These are phyloP conservation scores for Miniopterus natalensis DNA, from an alignment of 2,113 vertebrate genomes.

Conservation along the genomic window DNA sequence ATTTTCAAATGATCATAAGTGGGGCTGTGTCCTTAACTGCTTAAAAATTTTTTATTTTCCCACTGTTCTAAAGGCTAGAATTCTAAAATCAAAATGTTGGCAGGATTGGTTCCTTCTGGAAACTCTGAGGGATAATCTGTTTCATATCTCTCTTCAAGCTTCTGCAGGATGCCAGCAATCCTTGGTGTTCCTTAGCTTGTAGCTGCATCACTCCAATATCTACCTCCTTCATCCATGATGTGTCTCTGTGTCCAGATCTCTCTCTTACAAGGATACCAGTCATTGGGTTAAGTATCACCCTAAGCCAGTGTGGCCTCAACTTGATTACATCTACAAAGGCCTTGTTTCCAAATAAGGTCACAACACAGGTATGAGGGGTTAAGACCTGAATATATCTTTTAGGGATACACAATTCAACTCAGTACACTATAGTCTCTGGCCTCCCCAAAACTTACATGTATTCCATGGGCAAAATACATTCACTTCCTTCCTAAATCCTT, in stretches of 20 bases:
- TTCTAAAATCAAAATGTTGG: neutral
- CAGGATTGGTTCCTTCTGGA: neutral
- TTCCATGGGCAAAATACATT: neutral
- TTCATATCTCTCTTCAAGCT: neutral
- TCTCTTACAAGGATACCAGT: neutral
- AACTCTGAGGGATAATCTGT: neutral
- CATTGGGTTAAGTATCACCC: neutral
- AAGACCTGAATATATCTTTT: neutral
- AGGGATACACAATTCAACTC: neutral
- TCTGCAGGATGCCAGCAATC: neutral
- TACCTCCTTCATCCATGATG: neutral
- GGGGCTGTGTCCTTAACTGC: neutral
- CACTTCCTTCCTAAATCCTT: neutral
- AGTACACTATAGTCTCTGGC: neutral
- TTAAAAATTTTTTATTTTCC: neutral
- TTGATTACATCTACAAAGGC: neutral
- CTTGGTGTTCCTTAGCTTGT: neutral
- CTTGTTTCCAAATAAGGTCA: neutral
- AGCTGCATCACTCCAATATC: neutral
- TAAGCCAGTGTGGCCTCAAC: neutral
- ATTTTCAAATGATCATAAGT: constrained; percentile 26
- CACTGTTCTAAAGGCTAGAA: neutral
- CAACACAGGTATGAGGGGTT: neutral
- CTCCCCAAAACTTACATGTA: neutral
- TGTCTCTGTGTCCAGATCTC: neutral